phyloP scores from a whole-genome alignment of 2,888 invertebrate species.

The Timandra comae region DNA sequence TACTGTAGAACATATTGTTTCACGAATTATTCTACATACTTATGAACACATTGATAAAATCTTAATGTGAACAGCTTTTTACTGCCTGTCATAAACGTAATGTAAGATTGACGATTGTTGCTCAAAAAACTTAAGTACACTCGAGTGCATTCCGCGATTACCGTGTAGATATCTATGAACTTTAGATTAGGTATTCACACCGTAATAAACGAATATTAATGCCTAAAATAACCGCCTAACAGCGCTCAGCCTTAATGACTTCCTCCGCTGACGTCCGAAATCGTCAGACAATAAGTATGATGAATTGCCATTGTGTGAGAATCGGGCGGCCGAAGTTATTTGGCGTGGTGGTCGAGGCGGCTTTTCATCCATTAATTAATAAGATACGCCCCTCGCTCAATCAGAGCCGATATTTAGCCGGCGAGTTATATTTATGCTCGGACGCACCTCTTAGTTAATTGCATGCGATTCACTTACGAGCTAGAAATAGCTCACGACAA shows the following conservation, averaged over 20 bases:
- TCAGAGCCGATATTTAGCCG: conserved; percentile 59
- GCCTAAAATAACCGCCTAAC: conserved; percentile 50
- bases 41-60: conserved; percentile 54
- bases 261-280: conserved; percentile 68
- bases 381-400: conserved; percentile 65
- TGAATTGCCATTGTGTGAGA: conserved; percentile 70
- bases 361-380: conserved; percentile 70
- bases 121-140: conserved; percentile 33
- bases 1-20: too few species aligned
- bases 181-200: conserved; percentile 45
- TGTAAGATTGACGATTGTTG: conserved; percentile 31
- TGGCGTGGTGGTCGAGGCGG: conserved; percentile 56
- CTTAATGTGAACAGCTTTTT: conserved; percentile 47
- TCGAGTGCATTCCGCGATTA: conserved; percentile 35
- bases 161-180: conserved; percentile 27
- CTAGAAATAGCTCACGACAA: conserved; percentile 52
- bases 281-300: conserved; percentile 71
- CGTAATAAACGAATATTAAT: conserved; percentile 43
- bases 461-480: conserved; percentile 57
- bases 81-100: conserved; percentile 41
- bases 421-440: conserved; percentile 58
- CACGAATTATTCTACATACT: too few species aligned
- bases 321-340: conserved; percentile 51
- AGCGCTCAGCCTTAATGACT: conserved; percentile 56
- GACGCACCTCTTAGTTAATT: conserved; percentile 64